phyloP scores from a whole-genome alignment of 1,140 invertebrate species.

The Ceratoteleas bidentatus region DNA sequence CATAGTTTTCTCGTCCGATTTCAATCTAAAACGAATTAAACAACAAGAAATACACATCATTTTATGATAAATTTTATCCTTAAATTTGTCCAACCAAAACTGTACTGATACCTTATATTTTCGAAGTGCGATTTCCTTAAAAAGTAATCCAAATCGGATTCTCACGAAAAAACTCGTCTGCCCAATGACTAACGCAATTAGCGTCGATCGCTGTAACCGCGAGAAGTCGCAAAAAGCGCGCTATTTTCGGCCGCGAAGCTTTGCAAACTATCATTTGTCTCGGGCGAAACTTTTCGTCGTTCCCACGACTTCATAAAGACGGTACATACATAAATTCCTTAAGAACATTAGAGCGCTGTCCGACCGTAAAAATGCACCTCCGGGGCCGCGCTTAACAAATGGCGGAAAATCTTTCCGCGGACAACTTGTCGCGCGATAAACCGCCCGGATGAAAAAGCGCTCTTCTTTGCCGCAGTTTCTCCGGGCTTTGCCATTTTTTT shows the following conservation, averaged over 20 bases:
- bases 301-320: conserved; percentile 47
- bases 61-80: too few relatives aligned
- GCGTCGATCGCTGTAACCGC: too few relatives aligned
- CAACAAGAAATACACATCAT: too few relatives aligned
- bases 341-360: conserved; percentile 48
- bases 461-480: neutral
- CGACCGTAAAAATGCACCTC: conserved; percentile 36
- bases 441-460: too few relatives aligned
- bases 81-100: too few relatives aligned
- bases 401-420: conserved; percentile 22
- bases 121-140: too few relatives aligned
- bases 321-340: conserved; percentile 39
- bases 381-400: conserved; percentile 21
- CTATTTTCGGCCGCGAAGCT: conserved; percentile 25
- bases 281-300: conserved; percentile 36
- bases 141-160: too few relatives aligned
- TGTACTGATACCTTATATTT: too few relatives aligned
- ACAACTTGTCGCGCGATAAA: neutral
- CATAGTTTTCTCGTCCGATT: too few relatives aligned
- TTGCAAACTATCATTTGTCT: conserved; percentile 44
- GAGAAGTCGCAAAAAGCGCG: neutral
- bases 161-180: too few relatives aligned
- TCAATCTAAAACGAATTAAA: too few relatives aligned
- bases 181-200: too few relatives aligned
- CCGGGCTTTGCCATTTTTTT: neutral